These are phyloP conservation scores for Eupithecia subumbrata DNA, from an alignment of 2,888 invertebrate genomes.

Conservation along the genomic window DNA sequence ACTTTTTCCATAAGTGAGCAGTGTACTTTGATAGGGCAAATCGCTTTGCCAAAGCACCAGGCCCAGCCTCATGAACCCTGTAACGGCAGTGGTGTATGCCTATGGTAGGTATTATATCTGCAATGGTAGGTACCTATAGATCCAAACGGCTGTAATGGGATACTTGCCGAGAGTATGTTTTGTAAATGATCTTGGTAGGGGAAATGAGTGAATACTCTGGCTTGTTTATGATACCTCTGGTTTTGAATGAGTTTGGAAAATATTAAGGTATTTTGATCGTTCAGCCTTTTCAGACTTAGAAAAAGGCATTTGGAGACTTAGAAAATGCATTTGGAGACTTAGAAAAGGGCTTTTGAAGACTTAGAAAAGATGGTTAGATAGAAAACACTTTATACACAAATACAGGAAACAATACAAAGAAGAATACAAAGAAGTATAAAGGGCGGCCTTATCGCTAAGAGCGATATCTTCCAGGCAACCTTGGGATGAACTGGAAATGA, in stretches of 20 bases:
- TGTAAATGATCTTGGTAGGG: conserved; percentile 16
- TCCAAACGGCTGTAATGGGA: neutral
- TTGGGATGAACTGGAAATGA: too few relatives aligned
- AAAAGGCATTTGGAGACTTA: neutral
- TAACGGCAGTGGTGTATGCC: conserved; percentile 19
- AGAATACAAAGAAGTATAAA: too few relatives aligned
- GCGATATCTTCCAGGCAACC: too few relatives aligned
- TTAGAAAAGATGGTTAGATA: too few relatives aligned
- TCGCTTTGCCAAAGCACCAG: conserved; percentile 27
- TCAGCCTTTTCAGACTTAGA: neutral
- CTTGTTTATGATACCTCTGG: neutral
- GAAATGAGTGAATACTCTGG: neutral
- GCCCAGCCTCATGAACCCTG: conserved; percentile 31
- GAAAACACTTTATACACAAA: too few relatives aligned
- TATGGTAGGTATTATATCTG: conserved; percentile 9
- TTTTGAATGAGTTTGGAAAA: neutral
- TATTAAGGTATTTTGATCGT: neutral
- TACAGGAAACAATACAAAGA: too few relatives aligned
- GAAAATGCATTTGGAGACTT: neutral
- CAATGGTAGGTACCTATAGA: neutral
- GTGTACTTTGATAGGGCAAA: conserved; percentile 36
- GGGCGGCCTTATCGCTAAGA: too few relatives aligned
- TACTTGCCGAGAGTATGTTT: conserved; percentile 6
- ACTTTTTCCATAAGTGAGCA: conserved; percentile 28
- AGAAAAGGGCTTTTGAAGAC: too few relatives aligned